Evolutionary conservation across 2,113 vertebrate species (phyloP).

Genomic region (Microcebus tavaratra): DNA sequence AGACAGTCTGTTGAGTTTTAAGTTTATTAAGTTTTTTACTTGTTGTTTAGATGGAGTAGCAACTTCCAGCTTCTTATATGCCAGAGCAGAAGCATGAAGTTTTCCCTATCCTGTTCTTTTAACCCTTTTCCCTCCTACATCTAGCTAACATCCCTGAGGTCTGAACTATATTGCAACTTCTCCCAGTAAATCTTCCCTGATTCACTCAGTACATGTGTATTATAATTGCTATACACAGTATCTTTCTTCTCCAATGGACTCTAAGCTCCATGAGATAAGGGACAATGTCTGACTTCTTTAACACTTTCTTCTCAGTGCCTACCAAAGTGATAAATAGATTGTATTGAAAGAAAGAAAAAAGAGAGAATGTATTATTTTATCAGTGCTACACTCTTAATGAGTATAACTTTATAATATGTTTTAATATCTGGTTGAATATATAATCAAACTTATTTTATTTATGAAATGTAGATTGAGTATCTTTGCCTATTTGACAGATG

Average conservation of each 20-base stretch:
- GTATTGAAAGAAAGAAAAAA: background rate
- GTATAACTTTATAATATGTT: background rate
- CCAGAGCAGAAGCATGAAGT: background rate
- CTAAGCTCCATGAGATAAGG: background rate
- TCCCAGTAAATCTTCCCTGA: background rate
- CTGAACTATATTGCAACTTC: background rate
- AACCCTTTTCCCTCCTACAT: background rate
- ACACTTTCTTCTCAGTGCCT: background rate
- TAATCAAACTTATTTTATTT: slow-evolving; percentile 23
- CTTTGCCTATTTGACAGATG: background rate
- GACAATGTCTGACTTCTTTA: background rate
- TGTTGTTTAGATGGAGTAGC: background rate
- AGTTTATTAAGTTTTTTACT: background rate
- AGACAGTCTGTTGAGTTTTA: background rate
- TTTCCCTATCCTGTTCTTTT: background rate
- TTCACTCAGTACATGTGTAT: background rate
- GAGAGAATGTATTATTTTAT: background rate
- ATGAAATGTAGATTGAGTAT: background rate
- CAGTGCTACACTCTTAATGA: background rate
- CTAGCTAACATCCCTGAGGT: background rate
- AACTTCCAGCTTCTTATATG: background rate
- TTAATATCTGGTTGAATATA: background rate
- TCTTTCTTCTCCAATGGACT: background rate
- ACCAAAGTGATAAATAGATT: background rate
- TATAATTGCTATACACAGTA: background rate